Evolutionary conservation across 2,888 invertebrate species (phyloP).

Genomic region (Lymantria dispar): DNA sequence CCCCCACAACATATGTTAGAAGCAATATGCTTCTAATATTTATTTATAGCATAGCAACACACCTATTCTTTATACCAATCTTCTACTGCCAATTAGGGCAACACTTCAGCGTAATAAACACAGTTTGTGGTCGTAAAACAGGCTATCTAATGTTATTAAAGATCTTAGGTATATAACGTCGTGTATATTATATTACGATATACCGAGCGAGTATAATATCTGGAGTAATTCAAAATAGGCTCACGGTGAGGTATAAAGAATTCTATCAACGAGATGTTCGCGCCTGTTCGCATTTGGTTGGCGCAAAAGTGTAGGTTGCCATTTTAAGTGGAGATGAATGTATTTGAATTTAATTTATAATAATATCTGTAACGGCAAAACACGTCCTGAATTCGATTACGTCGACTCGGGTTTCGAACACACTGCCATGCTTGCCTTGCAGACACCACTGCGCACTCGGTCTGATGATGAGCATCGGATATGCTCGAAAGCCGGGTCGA

Average conservation of each 20-base stretch:
- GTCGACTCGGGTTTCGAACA: no score
- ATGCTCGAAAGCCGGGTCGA: no score
- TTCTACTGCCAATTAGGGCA: constrained; percentile 21
- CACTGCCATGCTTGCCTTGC: no score
- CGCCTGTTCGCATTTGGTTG: constrained; percentile 55
- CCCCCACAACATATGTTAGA: no score
- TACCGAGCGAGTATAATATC: constrained; percentile 27
- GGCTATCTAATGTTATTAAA: constrained; percentile 26
- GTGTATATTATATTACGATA: constrained; percentile 18
- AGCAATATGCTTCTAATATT: no score
- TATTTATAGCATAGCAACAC: no score
- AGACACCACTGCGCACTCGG: no score
- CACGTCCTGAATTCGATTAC: no score
- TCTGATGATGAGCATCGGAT: no score
- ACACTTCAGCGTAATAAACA: constrained; percentile 22
- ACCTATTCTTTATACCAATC: constrained; percentile 7
- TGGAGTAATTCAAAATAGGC: constrained; percentile 49
- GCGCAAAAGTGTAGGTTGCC: constrained; percentile 25
- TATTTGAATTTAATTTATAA: no score
- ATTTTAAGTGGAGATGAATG: constrained; percentile 23
- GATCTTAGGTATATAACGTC: constrained; percentile 13
- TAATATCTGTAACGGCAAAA: no score
- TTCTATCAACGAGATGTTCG: constrained; percentile 68
- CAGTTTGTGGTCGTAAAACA: constrained; percentile 19
- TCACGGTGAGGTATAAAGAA: constrained; percentile 57